Evolutionary conservation across 1,140 invertebrate genomes (phyloP).

Genomic region (Eulimnadia texana): DNA sequence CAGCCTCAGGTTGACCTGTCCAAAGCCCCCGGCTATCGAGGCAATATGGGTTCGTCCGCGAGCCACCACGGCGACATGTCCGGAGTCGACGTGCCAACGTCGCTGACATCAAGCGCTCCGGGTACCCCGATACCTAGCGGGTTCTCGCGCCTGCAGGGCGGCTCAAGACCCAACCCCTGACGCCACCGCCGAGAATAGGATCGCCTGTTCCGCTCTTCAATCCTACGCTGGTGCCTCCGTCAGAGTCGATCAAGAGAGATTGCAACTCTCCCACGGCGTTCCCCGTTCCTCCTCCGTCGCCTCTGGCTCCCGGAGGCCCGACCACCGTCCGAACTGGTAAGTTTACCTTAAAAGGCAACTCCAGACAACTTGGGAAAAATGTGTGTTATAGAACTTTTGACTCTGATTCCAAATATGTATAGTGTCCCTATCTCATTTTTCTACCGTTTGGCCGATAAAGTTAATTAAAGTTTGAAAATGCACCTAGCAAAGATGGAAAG

Average conservation of each 20-base stretch:
- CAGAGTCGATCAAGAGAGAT: slow-evolving; percentile 1
- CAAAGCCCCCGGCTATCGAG: slow-evolving; percentile 65
- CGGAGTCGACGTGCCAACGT: slow-evolving; percentile 1
- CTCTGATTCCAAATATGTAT: too few species aligned
- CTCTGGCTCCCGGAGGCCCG: slow-evolving; percentile 15
- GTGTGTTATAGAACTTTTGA: too few species aligned
- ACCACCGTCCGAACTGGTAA: slow-evolving; percentile 1
- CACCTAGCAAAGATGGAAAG: too few species aligned
- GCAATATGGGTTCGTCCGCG: slow-evolving; percentile 21
- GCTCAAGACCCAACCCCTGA: slow-evolving; percentile 6
- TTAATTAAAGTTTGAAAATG: too few species aligned
- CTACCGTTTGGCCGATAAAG: too few species aligned
- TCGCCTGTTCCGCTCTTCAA: slow-evolving; percentile 13
- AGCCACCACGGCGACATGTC: not conserved
- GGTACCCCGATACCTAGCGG: slow-evolving; percentile 14
- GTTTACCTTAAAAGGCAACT: too few species aligned
- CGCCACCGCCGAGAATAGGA: slow-evolving; percentile 11
- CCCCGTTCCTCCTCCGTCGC: not conserved
- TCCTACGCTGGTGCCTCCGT: slow-evolving; percentile 2
- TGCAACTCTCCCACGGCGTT: too few species aligned
- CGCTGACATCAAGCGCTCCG: slow-evolving; percentile 14
- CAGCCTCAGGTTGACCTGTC: slow-evolving; percentile 47
- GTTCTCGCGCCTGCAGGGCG: not conserved
- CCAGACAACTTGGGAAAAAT: too few species aligned
- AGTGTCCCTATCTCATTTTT: too few species aligned